Evolutionary conservation across 2,888 invertebrate genomes (phyloP), one percentile per base, ranked within the genome.

Genomic region (Sphaerophoria rueppellii): DNA sequence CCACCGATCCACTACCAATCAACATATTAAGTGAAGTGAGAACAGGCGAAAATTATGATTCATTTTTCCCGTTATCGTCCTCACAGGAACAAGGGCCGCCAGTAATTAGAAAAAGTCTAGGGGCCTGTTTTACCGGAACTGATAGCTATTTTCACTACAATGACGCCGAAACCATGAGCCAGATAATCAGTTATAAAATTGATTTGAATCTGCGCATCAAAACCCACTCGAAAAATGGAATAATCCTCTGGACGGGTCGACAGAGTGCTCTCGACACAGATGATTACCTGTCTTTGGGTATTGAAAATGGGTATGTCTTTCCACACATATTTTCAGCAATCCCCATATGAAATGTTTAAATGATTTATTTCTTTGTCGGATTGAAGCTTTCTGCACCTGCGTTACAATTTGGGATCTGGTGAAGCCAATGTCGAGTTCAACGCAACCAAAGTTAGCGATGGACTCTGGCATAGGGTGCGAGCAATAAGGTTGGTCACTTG

Each of bases 121-220:
- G 91, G 24, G 97, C 97, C 0, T 96, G 96, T 88, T 98, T 98
- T 90, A 94, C 94, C 55, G 98, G 97, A 4, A 94, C 93, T 81
- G 95, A 96, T 87, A 97, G 98, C 90, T 98, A 96, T 90, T 95
- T 98, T 78, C 96, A 96, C 91, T 98, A 96, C 89, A 96, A 95
- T 88, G 96, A 97, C 91, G 95, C 96, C 60, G 95, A 96, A 87
- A 96, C 98, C 76, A 95, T 97, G 93, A 96, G 96, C 91, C 95
- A 97, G 90, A 93, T 98, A 87, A 95, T 95, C 80, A 96, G 96
- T 89, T 96, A 96, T 92, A 95, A 95, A 87, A 94, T 98, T 88
- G 97, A 97, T 92, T 95, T 98, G 89, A 97, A 97, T 93, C 95
- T 98, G 91, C 93, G 96, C 88, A 96, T 98, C 92, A 95, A 96